phyloP scores from a whole-genome alignment of 2,888 invertebrate species.

The Zaprionus bogoriensis region DNA sequence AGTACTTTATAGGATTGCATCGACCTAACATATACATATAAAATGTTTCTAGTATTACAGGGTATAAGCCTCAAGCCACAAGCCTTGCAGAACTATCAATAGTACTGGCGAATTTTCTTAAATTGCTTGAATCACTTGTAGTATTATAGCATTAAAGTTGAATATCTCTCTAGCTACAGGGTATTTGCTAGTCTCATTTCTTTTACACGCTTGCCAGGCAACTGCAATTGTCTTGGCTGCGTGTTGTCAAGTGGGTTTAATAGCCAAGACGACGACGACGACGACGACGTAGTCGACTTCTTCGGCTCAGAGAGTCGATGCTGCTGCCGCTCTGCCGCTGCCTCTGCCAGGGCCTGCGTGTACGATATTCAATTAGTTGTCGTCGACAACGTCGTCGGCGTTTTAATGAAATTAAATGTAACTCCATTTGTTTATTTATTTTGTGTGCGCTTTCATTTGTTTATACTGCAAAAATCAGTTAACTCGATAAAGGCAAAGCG shows the following conservation, averaged over 20 bases:
- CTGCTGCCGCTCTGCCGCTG: neutral
- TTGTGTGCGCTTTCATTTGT: slow-evolving; percentile 55
- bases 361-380: slow-evolving; percentile 67
- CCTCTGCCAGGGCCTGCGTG: slow-evolving; percentile 23
- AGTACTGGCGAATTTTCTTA: too few species aligned
- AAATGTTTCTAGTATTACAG: too few species aligned
- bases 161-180: neutral
- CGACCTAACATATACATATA: too few species aligned
- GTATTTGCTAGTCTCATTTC: slow-evolving; percentile 1
- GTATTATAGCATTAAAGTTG: too few species aligned
- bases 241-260: slow-evolving; percentile 62
- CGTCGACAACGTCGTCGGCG: slow-evolving; percentile 29
- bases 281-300: slow-evolving; percentile 1
- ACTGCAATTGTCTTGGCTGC: slow-evolving; percentile 52
- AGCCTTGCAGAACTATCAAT: too few species aligned
- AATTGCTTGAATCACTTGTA: too few species aligned
- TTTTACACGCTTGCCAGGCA: neutral
- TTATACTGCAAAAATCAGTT: slow-evolving; percentile 64
- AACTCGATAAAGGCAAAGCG: slow-evolving; percentile 46
- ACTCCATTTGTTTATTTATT: slow-evolving; percentile 70
- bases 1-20: too few species aligned
- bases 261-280: slow-evolving; percentile 19
- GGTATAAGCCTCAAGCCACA: too few species aligned
- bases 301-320: neutral
- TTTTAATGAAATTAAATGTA: slow-evolving; percentile 72